These are phyloP conservation scores for Aphaenogaster rudis DNA, from an alignment of 1,140 invertebrate species.

Conservation along the genomic window DNA sequence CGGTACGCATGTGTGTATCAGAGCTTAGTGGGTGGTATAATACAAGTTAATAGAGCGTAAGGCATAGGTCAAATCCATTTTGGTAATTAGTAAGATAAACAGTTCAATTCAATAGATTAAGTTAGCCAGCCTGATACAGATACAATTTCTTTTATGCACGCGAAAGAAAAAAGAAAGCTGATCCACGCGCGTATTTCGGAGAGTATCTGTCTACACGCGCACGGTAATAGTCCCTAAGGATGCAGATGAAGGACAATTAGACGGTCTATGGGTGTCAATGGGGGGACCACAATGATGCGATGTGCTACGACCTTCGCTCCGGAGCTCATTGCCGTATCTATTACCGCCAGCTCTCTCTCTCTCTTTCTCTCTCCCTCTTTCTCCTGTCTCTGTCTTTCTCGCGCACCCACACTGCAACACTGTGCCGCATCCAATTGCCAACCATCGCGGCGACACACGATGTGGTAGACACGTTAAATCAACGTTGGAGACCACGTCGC, in stretches of 20 bases:
- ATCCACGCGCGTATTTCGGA: background rate
- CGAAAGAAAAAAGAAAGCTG: background rate
- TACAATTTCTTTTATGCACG: background rate
- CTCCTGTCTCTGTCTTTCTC: background rate
- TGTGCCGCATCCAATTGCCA: slow-evolving; percentile 32
- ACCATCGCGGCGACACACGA: slow-evolving; percentile 34
- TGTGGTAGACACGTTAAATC: slow-evolving; percentile 72
- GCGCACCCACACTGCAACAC: background rate
- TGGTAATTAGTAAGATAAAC: background rate
- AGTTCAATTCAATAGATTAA: background rate
- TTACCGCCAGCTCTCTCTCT: slow-evolving; percentile 63
- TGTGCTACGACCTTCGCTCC: slow-evolving; percentile 67
- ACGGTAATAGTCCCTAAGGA: slow-evolving; percentile 56
- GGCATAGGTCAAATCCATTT: background rate
- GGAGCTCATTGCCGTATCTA: slow-evolving; percentile 74
- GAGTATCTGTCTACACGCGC: background rate
- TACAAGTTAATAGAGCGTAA: background rate
- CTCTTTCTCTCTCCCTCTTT: background rate
- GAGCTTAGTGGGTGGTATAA: background rate
- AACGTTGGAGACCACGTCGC: slow-evolving; percentile 61
- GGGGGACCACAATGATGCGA: slow-evolving; percentile 68
- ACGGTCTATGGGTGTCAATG: slow-evolving; percentile 72
- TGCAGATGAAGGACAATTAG: slow-evolving; percentile 71
- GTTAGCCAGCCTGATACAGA: background rate
- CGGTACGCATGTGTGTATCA: background rate